A percentile compares a stretch with the other conserved stretches of the same genome.
These are phyloP conservation scores for Scrobipalpa costella DNA, from an alignment of 2,888 invertebrate species.

Conservation along the genomic window DNA sequence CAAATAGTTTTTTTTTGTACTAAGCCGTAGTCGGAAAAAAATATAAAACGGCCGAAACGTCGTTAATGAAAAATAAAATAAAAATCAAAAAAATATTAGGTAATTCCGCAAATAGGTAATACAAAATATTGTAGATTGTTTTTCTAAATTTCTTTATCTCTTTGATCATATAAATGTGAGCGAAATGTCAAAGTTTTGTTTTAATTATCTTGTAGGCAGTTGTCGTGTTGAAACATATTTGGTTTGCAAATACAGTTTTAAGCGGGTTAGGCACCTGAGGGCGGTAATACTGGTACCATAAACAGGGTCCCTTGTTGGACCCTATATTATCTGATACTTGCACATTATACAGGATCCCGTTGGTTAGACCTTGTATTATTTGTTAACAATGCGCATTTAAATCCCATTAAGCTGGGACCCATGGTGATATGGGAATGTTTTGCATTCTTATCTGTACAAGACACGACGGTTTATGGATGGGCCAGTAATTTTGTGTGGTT, in stretches of 20 bases:
- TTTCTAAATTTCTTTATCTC: too few relatives aligned
- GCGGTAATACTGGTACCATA: not conserved
- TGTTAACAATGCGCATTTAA: too few relatives aligned
- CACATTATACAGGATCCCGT: not conserved
- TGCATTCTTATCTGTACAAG: not conserved
- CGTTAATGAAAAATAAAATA: too few relatives aligned
- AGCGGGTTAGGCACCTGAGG: constrained; percentile 10
- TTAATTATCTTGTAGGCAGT: not conserved
- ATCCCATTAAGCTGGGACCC: not conserved
- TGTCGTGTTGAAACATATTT: constrained; percentile 12
- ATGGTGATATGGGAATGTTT: not conserved
- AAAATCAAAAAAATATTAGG: too few relatives aligned
- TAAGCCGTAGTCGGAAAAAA: too few relatives aligned
- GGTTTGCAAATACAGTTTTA: constrained; percentile 18
- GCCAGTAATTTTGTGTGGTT: not conserved
- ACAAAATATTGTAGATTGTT: too few relatives aligned
- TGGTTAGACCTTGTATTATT: not conserved
- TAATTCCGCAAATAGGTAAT: too few relatives aligned
- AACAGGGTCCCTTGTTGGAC: not conserved
- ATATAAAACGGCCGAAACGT: too few relatives aligned
- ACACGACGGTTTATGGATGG: not conserved
- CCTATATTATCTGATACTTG: constrained; percentile 1
- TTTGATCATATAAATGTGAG: too few relatives aligned
- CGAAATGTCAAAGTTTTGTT: not conserved
- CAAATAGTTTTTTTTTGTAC: too few relatives aligned